Base-by-base conservation (phyloP, 1,140 invertebrate genomes). In the Homarus americanus region DNA sequence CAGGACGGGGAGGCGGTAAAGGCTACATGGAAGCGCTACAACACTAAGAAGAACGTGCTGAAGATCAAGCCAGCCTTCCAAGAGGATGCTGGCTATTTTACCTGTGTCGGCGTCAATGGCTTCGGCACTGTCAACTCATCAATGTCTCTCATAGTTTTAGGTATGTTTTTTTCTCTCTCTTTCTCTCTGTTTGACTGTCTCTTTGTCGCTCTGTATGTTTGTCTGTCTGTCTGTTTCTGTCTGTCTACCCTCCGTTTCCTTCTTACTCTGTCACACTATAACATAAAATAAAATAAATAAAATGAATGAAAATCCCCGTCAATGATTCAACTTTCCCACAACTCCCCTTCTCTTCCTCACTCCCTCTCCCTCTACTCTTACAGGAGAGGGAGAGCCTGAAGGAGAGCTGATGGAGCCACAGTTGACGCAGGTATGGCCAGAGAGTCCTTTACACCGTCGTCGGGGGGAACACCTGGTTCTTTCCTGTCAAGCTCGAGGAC, bases 121-220 rank as follows among this genome's bases (percentile, higher is more conserved):
- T 90, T 90, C 80, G 87, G 87, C 44, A 36, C 76, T 20, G 80
- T 66, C 66, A 83, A 90, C 80, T 69, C 82, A 28, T 90, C 87
- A 32, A 90, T 78, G 69, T 63, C 79, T 32, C 87, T 90, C 69
- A 90, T 90, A 9, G 80, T 90, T 0, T 36, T 90, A 34, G 53
- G 87, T 90, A 69, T 84, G 87, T 90, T 28, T 63, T 53, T 32
- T 32, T n/a, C n/a, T n/a, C n/a, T n/a, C n/a, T n/a, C n/a, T n/a
- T n/a, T n/a, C n/a, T n/a, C n/a, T n/a, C n/a, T n/a, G n/a, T n/a
- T n/a, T n/a, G n/a, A n/a, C n/a, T n/a, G n/a, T n/a, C n/a, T n/a
- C n/a, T n/a, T n/a, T n/a, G n/a, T n/a, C n/a, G n/a, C n/a, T n/a
- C n/a, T n/a, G n/a, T n/a, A n/a, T n/a, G n/a, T n/a, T n/a, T n/a